Evolutionary conservation across 2,797 vertebrate species (phyloP).

Genomic region (Micrastur ruficollis): DNA sequence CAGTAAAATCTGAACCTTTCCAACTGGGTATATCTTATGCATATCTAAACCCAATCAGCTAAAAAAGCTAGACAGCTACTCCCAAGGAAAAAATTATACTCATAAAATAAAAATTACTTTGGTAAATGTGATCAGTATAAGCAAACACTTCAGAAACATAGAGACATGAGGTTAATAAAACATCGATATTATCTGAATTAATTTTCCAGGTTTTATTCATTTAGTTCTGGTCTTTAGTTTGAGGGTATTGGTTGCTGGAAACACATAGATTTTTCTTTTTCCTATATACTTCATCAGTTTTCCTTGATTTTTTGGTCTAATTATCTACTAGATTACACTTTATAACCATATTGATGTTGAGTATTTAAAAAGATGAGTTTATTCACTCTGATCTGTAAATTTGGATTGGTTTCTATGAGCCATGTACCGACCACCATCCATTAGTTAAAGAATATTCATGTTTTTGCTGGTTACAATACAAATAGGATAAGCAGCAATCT

Average conservation of each 20-base stretch:
- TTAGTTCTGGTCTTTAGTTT: neutral
- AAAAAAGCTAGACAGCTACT: neutral
- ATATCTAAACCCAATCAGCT: neutral
- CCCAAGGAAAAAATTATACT: neutral
- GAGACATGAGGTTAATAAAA: neutral
- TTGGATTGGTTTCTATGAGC: neutral
- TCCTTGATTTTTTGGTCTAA: neutral
- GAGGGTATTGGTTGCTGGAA: neutral
- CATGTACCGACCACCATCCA: neutral
- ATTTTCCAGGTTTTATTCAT: neutral
- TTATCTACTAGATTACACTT: slow-evolving; percentile 47
- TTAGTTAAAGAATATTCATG: neutral
- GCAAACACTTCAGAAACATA: neutral
- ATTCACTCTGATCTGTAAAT: neutral
- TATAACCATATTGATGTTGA: neutral
- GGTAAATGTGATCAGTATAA: neutral
- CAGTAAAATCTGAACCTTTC: neutral
- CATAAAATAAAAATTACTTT: neutral
- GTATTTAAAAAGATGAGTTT: slow-evolving; percentile 15
- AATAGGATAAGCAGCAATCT: neutral
- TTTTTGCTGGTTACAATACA: neutral
- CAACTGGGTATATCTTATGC: neutral
- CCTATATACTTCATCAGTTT: neutral
- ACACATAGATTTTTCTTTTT: slow-evolving; percentile 24
- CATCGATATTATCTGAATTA: neutral